These are phyloP conservation scores for Sinocyclocheilus anshuiensis DNA, from an alignment of 2,113 vertebrate species.

Conservation along the genomic window DNA sequence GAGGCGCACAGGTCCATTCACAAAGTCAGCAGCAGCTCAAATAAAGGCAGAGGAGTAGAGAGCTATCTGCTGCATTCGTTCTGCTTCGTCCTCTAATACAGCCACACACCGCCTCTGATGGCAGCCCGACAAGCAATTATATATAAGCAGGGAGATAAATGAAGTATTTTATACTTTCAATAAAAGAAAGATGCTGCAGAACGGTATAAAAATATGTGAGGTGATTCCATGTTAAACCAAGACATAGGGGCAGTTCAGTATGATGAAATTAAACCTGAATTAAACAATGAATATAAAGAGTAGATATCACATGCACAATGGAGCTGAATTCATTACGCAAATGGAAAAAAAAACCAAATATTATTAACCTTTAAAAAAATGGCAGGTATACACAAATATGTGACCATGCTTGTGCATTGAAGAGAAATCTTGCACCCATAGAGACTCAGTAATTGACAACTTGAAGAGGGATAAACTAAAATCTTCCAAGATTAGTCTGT, in stretches of 20 bases:
- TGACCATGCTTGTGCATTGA: not conserved
- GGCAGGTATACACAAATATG: not conserved
- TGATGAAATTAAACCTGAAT: not conserved
- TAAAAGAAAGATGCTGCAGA: not conserved
- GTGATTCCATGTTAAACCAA: not conserved
- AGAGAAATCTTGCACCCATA: not conserved
- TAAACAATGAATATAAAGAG: not conserved
- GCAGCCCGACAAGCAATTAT: conserved; percentile 2
- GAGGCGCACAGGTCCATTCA: conserved; percentile 60
- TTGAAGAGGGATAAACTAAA: conserved; percentile 28
- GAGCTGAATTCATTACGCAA: not conserved
- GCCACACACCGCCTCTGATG: not conserved
- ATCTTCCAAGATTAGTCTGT: conserved; percentile 41
- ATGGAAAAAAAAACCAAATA: not conserved
- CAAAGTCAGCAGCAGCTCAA: conserved; percentile 55
- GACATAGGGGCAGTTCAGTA: not conserved
- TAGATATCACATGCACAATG: not conserved
- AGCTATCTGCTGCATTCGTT: conserved; percentile 50
- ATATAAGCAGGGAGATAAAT: not conserved
- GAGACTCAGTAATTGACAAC: conserved; percentile 18
- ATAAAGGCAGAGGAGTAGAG: conserved; percentile 45
- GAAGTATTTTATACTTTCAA: not conserved
- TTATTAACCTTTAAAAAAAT: not conserved
- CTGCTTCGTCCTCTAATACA: conserved; percentile 11
- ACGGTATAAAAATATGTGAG: not conserved